Base-by-base conservation (phyloP, 2,113 vertebrate species). In the Raja brachyura region DNA sequence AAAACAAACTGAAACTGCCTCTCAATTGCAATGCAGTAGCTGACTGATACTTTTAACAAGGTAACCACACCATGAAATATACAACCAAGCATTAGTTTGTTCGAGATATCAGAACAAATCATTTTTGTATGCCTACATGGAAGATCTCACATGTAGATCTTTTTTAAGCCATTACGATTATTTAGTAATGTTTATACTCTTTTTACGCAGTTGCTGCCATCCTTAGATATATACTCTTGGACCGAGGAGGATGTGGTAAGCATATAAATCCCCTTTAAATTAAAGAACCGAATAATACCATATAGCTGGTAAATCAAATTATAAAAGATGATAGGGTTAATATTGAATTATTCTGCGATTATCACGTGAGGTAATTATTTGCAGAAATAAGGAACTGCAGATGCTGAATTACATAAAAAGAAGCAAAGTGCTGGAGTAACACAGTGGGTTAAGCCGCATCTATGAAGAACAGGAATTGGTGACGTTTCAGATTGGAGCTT, bases 181-280 rank as follows among this genome's bases (percentile, higher is more conserved):
- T 39, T 39, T 54, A 48, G 90, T 92, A 92, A 92, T 74, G 39
- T 48, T 31, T 25, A 92, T 92, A 48, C 68, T 48, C 73, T 96
- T 95, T 94, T 96, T 94, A 94, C 81, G 28, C 97, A 99, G 99
- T 95, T 99, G 96, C 97, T 99, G 95, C 99, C 99, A 94, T 98
- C 97, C 93, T 97, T 98, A 95, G 98, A 98, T 95, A 99, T 99
- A 94, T 96, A 97, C 94, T 95, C 97, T 0, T 99, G 99, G 99
- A 98, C 97, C 0, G 98, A 99, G 94, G 98, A 99, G 92, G 97
- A 99, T 93, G 99, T 99, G 98, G 99, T 99, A 96, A 97, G 98
- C 96, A 93, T 94, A 31, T 88, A 59, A 63, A 63, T 88, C 59
- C 1, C 28, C 61, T n/a, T 63, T 18, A 1, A 88, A 18, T 63